These are phyloP conservation scores for Rhynchophorus ferrugineus DNA, from an alignment of 1,140 invertebrate species.

Conservation along the genomic window DNA sequence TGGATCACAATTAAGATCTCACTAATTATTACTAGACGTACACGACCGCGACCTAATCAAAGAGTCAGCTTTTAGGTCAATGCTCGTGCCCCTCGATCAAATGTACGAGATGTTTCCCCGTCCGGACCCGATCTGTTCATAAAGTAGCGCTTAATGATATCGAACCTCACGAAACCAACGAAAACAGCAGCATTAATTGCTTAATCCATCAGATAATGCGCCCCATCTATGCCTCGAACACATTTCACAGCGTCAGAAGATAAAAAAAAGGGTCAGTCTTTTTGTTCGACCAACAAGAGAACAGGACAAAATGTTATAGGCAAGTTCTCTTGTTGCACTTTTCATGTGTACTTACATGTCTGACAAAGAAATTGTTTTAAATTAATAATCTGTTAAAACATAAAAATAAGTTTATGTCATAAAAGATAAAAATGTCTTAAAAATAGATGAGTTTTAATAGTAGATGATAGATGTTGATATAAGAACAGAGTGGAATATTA, in stretches of 20 bases:
- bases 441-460: too few relatives aligned
- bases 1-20: not conserved
- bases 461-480: too few relatives aligned
- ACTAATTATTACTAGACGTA: not conserved
- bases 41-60: not conserved
- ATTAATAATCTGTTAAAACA: too few relatives aligned
- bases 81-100: not conserved
- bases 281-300: too few relatives aligned
- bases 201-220: conserved; percentile 36
- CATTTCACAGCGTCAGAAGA: conserved; percentile 27
- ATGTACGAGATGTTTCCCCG: not conserved
- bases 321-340: too few relatives aligned
- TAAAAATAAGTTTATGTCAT: too few relatives aligned
- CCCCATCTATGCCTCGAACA: conserved; percentile 26
- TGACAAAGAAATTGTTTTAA: too few relatives aligned
- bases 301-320: too few relatives aligned
- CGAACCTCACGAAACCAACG: conserved; percentile 31
- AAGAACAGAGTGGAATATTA: too few relatives aligned
- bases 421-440: too few relatives aligned
- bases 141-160: conserved; percentile 31
- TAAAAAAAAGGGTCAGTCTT: conserved; percentile 23
- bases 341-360: too few relatives aligned
- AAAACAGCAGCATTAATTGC: conserved; percentile 33
- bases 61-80: not conserved
- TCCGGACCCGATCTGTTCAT: conserved; percentile 12